Base-by-base conservation (phyloP, 2,888 invertebrate species). In the Macroteleia sp. region DNA sequence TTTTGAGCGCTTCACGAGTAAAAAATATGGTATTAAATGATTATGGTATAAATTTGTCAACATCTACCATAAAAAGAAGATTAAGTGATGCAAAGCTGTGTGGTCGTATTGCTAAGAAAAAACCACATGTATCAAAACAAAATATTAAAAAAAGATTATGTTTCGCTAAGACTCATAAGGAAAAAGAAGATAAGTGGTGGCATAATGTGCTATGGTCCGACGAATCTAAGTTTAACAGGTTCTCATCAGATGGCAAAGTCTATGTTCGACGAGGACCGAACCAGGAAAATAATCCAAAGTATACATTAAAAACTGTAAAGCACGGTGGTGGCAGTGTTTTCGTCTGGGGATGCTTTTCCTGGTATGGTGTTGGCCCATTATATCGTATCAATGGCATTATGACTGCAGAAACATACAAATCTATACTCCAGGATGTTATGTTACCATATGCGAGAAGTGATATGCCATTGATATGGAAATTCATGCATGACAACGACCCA, bases 401-500 rank as follows among this genome's bases (percentile, higher is more conserved):
- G 39, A 56, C 39, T 56, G 28, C 41, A 19, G 42, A 57, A 57
- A 41, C 12, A 25, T 57, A 42, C 30, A 57, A 19, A 42, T 1
- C 16, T 16, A 67, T 67, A 19, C 46, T 67, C 8, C 12, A 56
- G n/a, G 46, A 56, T 25, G 25, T 32, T 44, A 67, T 66, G 54
- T 9, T 56, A 42, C 56, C 44, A 19, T 67, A 67, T 20, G 56
- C 56, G 2, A 67, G 56, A 28, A 25, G 28, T 30, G 46, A 56
- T 19, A 67, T 56, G 67, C 56, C 56, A 16, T 30, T 59, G 2
- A 57, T 59, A 46, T 69, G 41, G 56, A 39, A 46, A 41, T 57
- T 46, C 22, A 44, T 56, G 42, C 56, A 69, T 6, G 69, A 69
- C 14, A 69, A 57, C 25, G 57, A 69, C 12, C 69, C 57, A 56